Evolutionary conservation across 2,113 vertebrate genomes (phyloP).

Genomic region (Solenodon paradoxus): DNA sequence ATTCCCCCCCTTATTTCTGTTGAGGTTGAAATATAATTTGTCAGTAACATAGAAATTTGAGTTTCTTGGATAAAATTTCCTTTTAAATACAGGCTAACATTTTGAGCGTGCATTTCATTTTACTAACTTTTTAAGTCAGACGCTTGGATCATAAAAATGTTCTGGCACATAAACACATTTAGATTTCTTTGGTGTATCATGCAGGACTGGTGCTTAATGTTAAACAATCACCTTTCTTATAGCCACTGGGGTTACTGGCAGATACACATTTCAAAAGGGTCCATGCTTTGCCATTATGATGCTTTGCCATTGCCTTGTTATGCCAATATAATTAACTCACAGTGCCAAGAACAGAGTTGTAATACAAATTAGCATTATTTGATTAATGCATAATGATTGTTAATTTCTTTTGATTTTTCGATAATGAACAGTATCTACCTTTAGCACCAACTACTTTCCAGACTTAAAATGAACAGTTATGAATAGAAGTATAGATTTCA

Average conservation of each 20-base stretch:
- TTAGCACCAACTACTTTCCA: background rate
- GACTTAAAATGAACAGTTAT: background rate
- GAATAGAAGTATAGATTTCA: background rate
- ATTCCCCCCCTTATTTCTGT: background rate
- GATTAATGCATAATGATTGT: background rate
- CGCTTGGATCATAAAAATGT: background rate
- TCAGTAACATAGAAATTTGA: background rate
- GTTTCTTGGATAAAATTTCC: background rate
- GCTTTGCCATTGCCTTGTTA: too few relatives aligned
- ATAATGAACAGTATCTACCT: background rate
- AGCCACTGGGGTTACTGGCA: background rate
- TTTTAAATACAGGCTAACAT: background rate
- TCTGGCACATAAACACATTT: background rate
- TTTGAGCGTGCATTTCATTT: background rate
- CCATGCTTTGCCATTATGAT: background rate
- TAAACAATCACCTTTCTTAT: background rate
- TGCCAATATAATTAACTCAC: background rate
- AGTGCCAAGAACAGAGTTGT: background rate
- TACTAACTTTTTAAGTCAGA: constrained; percentile 20
- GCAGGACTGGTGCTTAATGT: background rate
- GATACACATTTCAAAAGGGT: background rate
- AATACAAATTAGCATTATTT: background rate
- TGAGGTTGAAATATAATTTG: background rate
- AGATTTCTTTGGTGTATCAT: background rate
- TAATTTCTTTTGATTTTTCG: background rate